Evolutionary conservation across 2,113 vertebrate species (phyloP).

Genomic region (Megalops atlanticus): DNA sequence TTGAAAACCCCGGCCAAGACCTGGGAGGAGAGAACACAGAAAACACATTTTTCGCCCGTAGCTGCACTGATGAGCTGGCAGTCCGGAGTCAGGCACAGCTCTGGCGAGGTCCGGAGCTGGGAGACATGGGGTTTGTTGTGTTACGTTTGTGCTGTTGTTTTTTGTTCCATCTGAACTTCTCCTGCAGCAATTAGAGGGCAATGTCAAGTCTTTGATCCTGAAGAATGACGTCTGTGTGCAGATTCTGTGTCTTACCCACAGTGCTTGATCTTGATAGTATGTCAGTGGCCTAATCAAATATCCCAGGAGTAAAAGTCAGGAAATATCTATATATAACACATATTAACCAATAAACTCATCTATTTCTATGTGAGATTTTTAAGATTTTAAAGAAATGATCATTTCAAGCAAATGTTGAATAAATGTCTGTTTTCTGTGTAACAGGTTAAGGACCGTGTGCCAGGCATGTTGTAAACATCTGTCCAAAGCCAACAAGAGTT

Average conservation of each 20-base stretch:
- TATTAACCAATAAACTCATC: background rate
- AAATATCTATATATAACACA: conserved; percentile 1
- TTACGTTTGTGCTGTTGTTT: background rate
- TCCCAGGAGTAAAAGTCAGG: background rate
- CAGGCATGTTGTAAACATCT: conserved; percentile 19
- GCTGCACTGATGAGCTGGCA: conserved; percentile 23
- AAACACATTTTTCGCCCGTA: conserved; percentile 21
- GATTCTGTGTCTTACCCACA: background rate
- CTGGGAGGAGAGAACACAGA: conserved; percentile 15
- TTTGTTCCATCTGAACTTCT: background rate
- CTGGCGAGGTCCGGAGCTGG: conserved; percentile 37
- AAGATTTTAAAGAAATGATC: background rate
- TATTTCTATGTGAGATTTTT: background rate
- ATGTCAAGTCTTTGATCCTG: background rate
- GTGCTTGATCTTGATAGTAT: background rate
- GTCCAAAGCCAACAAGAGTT: background rate
- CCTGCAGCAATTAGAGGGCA: background rate
- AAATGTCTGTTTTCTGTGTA: background rate
- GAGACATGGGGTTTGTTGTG: background rate
- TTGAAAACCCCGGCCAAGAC: conserved; percentile 32
- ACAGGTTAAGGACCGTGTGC: background rate
- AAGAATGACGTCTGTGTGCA: background rate
- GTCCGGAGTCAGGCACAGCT: conserved; percentile 32
- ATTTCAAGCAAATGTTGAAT: background rate
- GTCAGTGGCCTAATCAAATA: conserved; percentile 11